These are phyloP conservation scores for Acrocyrtus sp. DNA, from an alignment of 2,888 invertebrate species.

Conservation along the genomic window DNA sequence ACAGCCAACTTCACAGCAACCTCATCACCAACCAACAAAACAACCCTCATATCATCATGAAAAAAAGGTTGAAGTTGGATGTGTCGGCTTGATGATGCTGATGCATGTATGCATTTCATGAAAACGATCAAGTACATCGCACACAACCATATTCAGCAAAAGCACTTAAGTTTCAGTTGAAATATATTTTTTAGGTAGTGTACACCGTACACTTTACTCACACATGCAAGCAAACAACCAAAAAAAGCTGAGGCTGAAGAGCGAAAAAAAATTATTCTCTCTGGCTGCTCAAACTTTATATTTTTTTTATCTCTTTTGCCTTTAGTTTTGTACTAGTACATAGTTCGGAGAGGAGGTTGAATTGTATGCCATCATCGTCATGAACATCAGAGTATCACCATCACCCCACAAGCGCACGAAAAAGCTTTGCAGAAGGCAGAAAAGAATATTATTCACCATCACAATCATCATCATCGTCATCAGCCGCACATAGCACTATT, in stretches of 20 bases:
- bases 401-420: slow-evolving; percentile 51
- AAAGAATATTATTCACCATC: slow-evolving; percentile 41
- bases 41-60: slow-evolving; percentile 32
- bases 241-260: too few relatives aligned
- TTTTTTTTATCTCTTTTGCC: too few relatives aligned
- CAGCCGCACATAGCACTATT: slow-evolving; percentile 15
- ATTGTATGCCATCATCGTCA: slow-evolving; percentile 35
- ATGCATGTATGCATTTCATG: slow-evolving; percentile 34
- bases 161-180: too few relatives aligned
- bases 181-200: too few relatives aligned
- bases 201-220: too few relatives aligned
- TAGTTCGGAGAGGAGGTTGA: slow-evolving; percentile 17
- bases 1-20: too few relatives aligned
- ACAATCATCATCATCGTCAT: slow-evolving; percentile 24
- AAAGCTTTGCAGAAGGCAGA: slow-evolving; percentile 19
- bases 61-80: too few relatives aligned
- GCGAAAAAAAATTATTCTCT: too few relatives aligned
- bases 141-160: slow-evolving; percentile 23
- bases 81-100: too few relatives aligned
- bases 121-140: slow-evolving; percentile 1
- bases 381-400: slow-evolving; percentile 31
- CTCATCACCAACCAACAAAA: slow-evolving; percentile 35
- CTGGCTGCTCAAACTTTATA: too few relatives aligned
- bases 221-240: too few relatives aligned
- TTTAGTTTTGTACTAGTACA: too few relatives aligned